phyloP scores from a whole-genome alignment of 2,113 vertebrate genomes.

The Shinisaurus crocodilurus region DNA sequence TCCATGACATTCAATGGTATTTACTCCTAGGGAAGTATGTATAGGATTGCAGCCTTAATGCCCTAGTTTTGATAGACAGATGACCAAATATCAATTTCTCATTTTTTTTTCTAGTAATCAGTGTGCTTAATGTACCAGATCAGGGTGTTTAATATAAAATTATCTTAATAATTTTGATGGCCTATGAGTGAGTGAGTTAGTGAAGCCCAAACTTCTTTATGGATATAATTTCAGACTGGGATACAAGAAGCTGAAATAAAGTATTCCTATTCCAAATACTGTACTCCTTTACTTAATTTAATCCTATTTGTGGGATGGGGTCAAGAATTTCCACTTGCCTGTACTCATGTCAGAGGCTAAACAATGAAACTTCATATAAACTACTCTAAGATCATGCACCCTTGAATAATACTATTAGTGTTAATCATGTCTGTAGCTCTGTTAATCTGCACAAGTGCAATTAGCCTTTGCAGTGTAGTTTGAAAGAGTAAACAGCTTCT shows the following conservation, averaged over 20 bases:
- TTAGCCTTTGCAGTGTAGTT: neutral
- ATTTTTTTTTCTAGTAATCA: neutral
- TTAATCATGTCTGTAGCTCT: constrained; percentile 3
- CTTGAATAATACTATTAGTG: neutral
- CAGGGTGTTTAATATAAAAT: neutral
- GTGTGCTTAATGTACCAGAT: too few species aligned
- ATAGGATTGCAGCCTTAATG: too few species aligned
- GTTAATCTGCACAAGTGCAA: constrained; percentile 8
- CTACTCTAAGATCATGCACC: neutral
- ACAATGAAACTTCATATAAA: constrained; percentile 1
- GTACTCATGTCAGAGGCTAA: neutral
- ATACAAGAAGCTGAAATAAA: neutral
- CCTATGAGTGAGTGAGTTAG: neutral
- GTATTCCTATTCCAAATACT: constrained; percentile 8
- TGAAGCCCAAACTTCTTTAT: neutral
- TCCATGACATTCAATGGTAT: neutral
- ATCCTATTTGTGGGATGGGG: neutral
- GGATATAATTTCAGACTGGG: neutral
- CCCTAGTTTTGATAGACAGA: neutral
- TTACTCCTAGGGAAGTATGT: too few species aligned
- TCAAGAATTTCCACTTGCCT: neutral
- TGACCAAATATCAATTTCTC: neutral
- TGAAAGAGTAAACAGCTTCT: neutral
- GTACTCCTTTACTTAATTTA: constrained; percentile 7
- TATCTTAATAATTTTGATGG: neutral